Base-by-base conservation (phyloP, 2,888 invertebrate genomes). In the Hemithea aestivaria region DNA sequence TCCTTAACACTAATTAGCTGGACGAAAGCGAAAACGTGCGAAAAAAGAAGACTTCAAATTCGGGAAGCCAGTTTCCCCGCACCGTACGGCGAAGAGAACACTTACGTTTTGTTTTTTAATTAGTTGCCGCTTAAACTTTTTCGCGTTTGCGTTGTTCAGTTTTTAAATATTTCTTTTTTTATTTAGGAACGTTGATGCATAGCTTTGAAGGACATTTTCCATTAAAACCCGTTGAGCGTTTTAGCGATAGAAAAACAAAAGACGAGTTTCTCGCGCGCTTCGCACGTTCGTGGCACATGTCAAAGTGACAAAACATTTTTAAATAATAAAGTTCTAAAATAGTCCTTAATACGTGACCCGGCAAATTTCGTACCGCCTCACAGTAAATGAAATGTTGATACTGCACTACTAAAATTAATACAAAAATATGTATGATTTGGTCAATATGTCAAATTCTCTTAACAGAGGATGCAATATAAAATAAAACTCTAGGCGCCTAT, bases 41-140 rank as follows among this genome's bases (percentile, higher is more conserved):
- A 74, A 78, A 78, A 78, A 73, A 56, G 66, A 69, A 51, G 65
- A 73, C 65, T 71, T 75, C 68, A 66, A 62, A 79, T 78, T 78
- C 70, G 71, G 64, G 67, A 73, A 75, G 72, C 71, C 74, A 71
- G 70, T 66, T 68, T 42, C 3, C 16, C 5, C 2, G n/a, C n/a
- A 61, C 66, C 69, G 66, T 54, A 56, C 63, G 69, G 62, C 64
- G 60, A 68, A 72, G 72, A 60, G 67, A 59, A 60, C 54, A 60
- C 58, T 68, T 63, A 61, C 43, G 66, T 73, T 78, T 79, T 77
- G 72, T 76, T 75, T 78, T 76, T 80, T 75, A 81, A 80, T 82
- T 80, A 80, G 74, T 79, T 76, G 70, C 70, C 76, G 72, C 69
- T 79, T 75, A 73, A 75, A 79, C 70, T 75, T 79, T 68, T 66